These are phyloP conservation scores for Diarsia mendica DNA, from an alignment of 2,888 invertebrate genomes.

Conservation along the genomic window DNA sequence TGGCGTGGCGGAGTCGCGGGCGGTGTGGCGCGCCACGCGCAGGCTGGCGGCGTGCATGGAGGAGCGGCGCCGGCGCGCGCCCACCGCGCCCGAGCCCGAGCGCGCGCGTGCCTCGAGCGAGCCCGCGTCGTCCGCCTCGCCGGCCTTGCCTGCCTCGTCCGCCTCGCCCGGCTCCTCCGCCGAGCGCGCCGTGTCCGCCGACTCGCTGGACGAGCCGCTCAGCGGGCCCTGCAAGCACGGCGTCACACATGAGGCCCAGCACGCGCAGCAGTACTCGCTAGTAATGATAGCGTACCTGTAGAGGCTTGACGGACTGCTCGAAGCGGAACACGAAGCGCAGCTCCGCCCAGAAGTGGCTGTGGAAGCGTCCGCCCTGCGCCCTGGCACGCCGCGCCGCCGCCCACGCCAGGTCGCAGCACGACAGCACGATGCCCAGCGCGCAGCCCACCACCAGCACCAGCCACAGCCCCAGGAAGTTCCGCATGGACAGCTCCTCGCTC, in stretches of 20 bases:
- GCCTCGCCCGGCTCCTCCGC: constrained; percentile 7
- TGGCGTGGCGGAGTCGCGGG: constrained; percentile 64
- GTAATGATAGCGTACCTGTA: constrained; percentile 69
- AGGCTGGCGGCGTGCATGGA: constrained; percentile 84
- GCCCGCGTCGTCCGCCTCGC: constrained; percentile 31
- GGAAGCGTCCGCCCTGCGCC: constrained; percentile 68
- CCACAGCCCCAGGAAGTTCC: constrained; percentile 95
- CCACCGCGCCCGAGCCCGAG: constrained; percentile 52
- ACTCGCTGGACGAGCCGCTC: constrained; percentile 66
- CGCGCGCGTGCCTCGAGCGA: constrained; percentile 40
- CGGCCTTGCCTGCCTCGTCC: constrained; percentile 35
- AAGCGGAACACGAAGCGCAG: constrained; percentile 85
- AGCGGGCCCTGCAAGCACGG: constrained; percentile 70
- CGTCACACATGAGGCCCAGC: neutral
- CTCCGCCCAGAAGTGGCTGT: constrained; percentile 77
- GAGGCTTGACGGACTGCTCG: constrained; percentile 81
- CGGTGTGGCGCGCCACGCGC: constrained; percentile 80
- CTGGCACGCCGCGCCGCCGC: constrained; percentile 76
- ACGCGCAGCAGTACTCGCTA: too few relatives aligned
- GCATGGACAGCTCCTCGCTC: constrained; percentile 89
- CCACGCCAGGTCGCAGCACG: constrained; percentile 91
- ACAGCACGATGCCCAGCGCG: constrained; percentile 91
- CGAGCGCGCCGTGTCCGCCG: constrained; percentile 32
- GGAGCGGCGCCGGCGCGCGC: constrained; percentile 76
- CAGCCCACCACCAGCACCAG: constrained; percentile 93